These are phyloP conservation scores for Arrhamphus sclerolepis DNA, from an alignment of 2,797 vertebrate genomes.

Conservation along the genomic window DNA sequence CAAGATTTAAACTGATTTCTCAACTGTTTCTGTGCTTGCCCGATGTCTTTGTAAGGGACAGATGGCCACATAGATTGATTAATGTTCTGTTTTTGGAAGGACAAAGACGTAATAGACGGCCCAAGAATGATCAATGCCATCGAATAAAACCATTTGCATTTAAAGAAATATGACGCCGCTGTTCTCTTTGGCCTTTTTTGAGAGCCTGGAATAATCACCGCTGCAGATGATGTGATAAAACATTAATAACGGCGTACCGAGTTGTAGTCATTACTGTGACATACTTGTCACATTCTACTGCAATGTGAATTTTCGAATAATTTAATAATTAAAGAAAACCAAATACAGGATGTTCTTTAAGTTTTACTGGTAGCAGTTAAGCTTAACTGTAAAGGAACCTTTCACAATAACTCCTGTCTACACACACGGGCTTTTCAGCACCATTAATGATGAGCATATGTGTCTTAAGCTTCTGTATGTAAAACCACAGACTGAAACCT, in stretches of 20 bases:
- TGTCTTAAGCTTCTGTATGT: slow-evolving; percentile 24
- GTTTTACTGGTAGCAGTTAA: slow-evolving; percentile 23
- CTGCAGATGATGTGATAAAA: not conserved
- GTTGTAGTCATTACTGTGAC: not conserved
- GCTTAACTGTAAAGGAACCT: slow-evolving; percentile 33
- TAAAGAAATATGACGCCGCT: too few species aligned
- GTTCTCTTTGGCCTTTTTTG: not conserved
- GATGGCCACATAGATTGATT: too few species aligned
- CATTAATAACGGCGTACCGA: not conserved
- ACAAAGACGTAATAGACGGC: too few species aligned
- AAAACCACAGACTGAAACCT: slow-evolving; percentile 7
- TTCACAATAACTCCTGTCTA: slow-evolving; percentile 10
- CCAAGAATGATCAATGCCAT: too few species aligned
- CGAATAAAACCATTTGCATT: too few species aligned
- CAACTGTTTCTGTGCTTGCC: too few species aligned
- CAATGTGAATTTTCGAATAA: not conserved
- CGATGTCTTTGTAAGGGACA: too few species aligned
- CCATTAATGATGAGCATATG: slow-evolving; percentile 25
- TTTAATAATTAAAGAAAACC: not conserved
- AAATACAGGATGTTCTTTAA: slow-evolving; percentile 6
- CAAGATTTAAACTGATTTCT: too few species aligned
- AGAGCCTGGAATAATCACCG: not conserved
- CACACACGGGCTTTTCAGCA: slow-evolving; percentile 31
- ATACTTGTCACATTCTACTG: not conserved
- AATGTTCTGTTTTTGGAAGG: too few species aligned